Percentiles rank a stretch among this genome's conserved stretches.
These are phyloP conservation scores for Polyergus mexicanus DNA, from an alignment of 1,140 invertebrate species.

Conservation along the genomic window DNA sequence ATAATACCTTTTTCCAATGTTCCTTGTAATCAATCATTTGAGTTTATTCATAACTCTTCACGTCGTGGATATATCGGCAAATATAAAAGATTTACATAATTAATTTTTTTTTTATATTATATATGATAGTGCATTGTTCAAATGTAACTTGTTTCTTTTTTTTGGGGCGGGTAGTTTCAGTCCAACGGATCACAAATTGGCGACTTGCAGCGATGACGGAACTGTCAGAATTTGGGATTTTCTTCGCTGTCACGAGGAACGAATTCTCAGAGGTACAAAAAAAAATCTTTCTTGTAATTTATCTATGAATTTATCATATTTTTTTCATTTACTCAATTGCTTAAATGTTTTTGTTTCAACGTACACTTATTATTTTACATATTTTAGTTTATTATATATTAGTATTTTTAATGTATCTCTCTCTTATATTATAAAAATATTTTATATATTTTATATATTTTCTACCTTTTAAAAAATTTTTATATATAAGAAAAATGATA, in stretches of 20 bases:
- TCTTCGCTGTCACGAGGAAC: conserved; percentile 98
- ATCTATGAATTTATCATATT: background rate
- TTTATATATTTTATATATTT: background rate
- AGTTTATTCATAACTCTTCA: conserved; percentile 24
- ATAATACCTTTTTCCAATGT: background rate
- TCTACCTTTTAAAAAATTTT: background rate
- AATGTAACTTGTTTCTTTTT: conserved; percentile 78
- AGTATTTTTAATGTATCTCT: background rate
- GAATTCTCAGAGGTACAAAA: conserved; percentile 96
- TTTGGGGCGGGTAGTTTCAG: conserved; percentile 94
- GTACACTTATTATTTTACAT: background rate
- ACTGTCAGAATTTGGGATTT: conserved; percentile 99
- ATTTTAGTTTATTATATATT: background rate
- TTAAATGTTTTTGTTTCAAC: background rate
- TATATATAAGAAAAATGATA: background rate
- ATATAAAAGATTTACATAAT: conserved; percentile 72
- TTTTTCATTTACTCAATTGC: conserved; percentile 3
- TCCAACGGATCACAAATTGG: conserved; percentile 99
- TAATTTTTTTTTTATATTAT: conserved; percentile 31
- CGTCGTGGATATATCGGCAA: conserved; percentile 57
- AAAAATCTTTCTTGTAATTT: conserved; percentile 22
- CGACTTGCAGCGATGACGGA: conserved; percentile 99
- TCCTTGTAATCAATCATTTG: conserved; percentile 47
- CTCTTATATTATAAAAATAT: background rate
- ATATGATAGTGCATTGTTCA: conserved; percentile 60